These are phyloP conservation scores for Cantharis nigra DNA, from an alignment of 2,888 invertebrate species.

Conservation along the genomic window DNA sequence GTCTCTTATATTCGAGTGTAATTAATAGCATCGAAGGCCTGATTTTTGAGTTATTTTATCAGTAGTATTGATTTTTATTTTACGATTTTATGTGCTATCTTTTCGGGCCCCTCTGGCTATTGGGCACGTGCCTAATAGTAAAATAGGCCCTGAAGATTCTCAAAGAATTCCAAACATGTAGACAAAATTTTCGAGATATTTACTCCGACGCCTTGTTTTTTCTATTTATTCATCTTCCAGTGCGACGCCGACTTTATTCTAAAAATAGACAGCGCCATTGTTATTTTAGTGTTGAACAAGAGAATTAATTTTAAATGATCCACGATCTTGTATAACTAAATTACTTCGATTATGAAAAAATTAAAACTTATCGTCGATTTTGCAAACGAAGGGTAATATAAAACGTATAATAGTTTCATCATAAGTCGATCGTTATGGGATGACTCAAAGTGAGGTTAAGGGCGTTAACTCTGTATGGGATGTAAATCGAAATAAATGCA, in stretches of 20 bases:
- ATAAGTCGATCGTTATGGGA: neutral
- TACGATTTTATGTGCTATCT: too few species aligned
- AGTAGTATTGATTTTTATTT: too few species aligned
- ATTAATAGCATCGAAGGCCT: too few species aligned
- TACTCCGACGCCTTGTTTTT: too few species aligned
- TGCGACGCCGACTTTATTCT: neutral
- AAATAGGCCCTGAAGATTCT: too few species aligned
- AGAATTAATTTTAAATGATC: neutral
- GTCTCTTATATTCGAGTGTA: too few species aligned
- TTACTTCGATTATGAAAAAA: neutral
- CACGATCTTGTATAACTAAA: neutral
- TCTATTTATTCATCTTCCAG: too few species aligned
- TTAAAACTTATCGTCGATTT: neutral
- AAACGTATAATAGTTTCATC: neutral
- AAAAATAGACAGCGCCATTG: neutral
- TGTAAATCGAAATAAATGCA: constrained; percentile 39
- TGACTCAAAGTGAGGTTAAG: neutral
- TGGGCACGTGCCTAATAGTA: too few species aligned
- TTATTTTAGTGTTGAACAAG: neutral
- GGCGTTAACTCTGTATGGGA: neutral
- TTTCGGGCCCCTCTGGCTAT: too few species aligned
- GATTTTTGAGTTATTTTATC: too few species aligned
- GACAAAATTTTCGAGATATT: too few species aligned
- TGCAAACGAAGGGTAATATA: neutral
- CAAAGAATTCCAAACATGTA: too few species aligned